Percentiles rank a stretch among this genome's conserved stretches.
phyloP scores from a whole-genome alignment of 2,797 vertebrate species.

The Pogoniulus pusillus region DNA sequence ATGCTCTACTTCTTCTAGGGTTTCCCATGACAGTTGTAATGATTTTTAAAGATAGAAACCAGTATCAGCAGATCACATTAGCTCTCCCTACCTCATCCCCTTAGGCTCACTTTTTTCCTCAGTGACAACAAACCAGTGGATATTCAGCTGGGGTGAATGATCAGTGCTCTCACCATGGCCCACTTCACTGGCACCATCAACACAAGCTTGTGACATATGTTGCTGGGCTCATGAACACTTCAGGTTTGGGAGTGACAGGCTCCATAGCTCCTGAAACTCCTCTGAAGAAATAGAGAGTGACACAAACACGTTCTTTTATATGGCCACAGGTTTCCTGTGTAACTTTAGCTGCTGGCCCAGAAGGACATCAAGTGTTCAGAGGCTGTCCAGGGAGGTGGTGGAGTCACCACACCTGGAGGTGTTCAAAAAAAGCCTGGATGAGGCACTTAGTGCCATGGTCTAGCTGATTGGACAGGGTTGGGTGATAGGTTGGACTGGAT shows the following conservation, averaged over 20 bases:
- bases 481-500: no score
- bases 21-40: not conserved
- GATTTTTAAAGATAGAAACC: not conserved
- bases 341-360: not conserved
- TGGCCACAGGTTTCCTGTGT: not conserved
- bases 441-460: no score
- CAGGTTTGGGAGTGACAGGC: not conserved
- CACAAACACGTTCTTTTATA: not conserved
- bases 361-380: not conserved
- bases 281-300: not conserved
- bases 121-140: not conserved
- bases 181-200: not conserved
- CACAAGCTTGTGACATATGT: not conserved
- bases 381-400: no score
- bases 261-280: not conserved
- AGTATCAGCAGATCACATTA: not conserved
- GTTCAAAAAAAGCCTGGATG: no score
- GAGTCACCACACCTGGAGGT: no score
- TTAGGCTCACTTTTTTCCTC: not conserved
- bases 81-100: not conserved
- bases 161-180: not conserved
- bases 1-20: not conserved
- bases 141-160: not conserved
- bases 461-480: no score
- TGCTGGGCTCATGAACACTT: not conserved